Evolutionary conservation across 2,888 invertebrate species (phyloP).

Genomic region (Litoditis marina): DNA sequence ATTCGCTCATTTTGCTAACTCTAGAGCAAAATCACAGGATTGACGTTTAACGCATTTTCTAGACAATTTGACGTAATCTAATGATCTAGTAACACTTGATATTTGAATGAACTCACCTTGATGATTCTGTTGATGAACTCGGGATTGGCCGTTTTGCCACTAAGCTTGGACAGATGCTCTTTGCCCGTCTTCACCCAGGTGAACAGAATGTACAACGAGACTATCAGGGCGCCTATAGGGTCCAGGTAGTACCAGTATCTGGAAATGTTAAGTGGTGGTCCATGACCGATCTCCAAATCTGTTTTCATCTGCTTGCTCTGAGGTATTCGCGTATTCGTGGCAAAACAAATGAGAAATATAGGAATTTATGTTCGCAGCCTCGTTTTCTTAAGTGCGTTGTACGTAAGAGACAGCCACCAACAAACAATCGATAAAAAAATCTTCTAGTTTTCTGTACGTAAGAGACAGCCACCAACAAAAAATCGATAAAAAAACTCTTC

Average conservation of each 20-base stretch:
- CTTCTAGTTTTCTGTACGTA: no score
- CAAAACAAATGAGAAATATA: not conserved
- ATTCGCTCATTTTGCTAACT: no score
- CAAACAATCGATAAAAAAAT: no score
- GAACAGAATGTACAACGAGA: conserved; percentile 64
- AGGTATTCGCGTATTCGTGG: not conserved
- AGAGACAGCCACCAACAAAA: no score
- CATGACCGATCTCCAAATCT: no score
- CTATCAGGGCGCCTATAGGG: conserved; percentile 65
- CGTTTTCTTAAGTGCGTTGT: not conserved
- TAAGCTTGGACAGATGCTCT: conserved; percentile 60
- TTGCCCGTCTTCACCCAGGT: conserved; percentile 64
- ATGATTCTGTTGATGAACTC: conserved; percentile 62
- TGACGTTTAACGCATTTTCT: no score
- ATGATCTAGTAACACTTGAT: no score
- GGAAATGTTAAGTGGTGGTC: conserved; percentile 8
- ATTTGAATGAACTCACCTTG: conserved; percentile 37
- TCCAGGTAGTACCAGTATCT: conserved; percentile 63
- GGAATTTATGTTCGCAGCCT: not conserved
- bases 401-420: no score
- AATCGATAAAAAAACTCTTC: no score
- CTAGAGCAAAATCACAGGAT: no score
- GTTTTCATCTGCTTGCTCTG: not conserved
- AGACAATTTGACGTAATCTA: no score
- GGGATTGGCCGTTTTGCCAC: conserved; percentile 57